These are phyloP conservation scores for Drosophila nigrodunni DNA, from an alignment of 1,140 invertebrate species.

Conservation along the genomic window DNA sequence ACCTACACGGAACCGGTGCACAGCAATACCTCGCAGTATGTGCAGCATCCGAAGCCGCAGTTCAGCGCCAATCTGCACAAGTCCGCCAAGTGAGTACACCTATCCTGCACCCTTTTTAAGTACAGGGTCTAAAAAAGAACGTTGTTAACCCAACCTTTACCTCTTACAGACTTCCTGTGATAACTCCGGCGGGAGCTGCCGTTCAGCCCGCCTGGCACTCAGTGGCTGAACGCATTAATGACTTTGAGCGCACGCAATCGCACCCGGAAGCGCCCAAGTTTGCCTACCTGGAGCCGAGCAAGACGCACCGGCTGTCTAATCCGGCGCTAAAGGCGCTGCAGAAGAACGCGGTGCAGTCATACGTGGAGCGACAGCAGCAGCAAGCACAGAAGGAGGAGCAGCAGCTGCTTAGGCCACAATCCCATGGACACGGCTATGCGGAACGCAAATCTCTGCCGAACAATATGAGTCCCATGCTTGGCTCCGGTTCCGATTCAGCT, in stretches of 20 bases:
- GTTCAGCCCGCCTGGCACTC: slow-evolving; percentile 85
- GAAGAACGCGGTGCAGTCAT: slow-evolving; percentile 93
- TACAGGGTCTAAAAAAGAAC: too few relatives aligned
- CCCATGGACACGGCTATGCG: slow-evolving; percentile 45
- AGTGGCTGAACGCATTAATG: slow-evolving; percentile 91
- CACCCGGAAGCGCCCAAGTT: slow-evolving; percentile 85
- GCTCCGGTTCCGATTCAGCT: slow-evolving; percentile 84
- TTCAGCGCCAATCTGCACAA: slow-evolving; percentile 76
- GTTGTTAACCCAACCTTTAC: not conserved
- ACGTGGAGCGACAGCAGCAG: slow-evolving; percentile 91
- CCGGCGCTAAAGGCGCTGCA: slow-evolving; percentile 93
- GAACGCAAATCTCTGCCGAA: slow-evolving; percentile 78
- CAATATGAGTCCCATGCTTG: slow-evolving; percentile 63
- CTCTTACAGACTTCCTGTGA: slow-evolving; percentile 69
- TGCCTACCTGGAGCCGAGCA: slow-evolving; percentile 91
- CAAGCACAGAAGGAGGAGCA: slow-evolving; percentile 73
- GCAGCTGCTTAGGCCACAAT: slow-evolving; percentile 67
- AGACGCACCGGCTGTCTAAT: slow-evolving; percentile 90
- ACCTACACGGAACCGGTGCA: slow-evolving; percentile 87
- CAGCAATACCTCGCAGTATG: slow-evolving; percentile 82
- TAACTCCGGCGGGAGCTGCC: slow-evolving; percentile 70
- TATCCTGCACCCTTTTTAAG: too few relatives aligned
- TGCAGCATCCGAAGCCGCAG: slow-evolving; percentile 81
- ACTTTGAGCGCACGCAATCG: slow-evolving; percentile 87
- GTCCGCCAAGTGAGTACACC: slow-evolving; percentile 64